Evolutionary conservation across 2,113 vertebrate genomes (phyloP), one percentile per base, ranked within the genome.

Genomic region (Noturus placidus): DNA sequence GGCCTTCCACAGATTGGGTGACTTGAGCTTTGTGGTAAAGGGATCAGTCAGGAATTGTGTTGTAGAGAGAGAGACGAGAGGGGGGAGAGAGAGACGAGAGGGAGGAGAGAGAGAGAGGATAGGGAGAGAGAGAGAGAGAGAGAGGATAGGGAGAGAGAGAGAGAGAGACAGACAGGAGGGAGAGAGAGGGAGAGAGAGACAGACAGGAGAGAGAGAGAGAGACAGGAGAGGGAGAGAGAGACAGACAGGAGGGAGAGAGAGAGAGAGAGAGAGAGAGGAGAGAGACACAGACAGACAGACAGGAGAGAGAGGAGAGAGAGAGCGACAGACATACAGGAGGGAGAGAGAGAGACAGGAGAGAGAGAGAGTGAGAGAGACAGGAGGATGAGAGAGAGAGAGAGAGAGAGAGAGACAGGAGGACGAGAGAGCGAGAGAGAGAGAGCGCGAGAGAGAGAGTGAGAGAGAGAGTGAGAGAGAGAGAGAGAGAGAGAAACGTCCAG

Each of bases 1-100:
- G 89, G 88, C 84, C 15, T 69, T 72, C 27, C 79, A 85, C 65
- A 83, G 76, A 22, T n/a, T 63, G 69, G 30, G 70, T 11, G 50
- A 42, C 30, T 42, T 79, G 59, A n/a, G 38, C 35, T 84, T 80
- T 38, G 33, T 50, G 54, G 69, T 77, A 27, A 61, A 56, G n/a
- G 67, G 25, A 72, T 72, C 38, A 35, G 17, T 85, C 33, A 72
- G 84, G 25, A 76, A 46, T 20, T 50, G 86, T 79, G 35, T 30
- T 6, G 74, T 35, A 15, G 52, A 4, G 52, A 20, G 77, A 1
- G 46, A 19, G 46, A 14, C n/a, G n/a, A n/a, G n/a, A n/a, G n/a
- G n/a, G n/a, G n/a, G n/a, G 72, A 27, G 72, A 27, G 72, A 50
- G 38, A 50, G 76, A 15, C n/a, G n/a, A n/a, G n/a, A n/a, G n/a